These are phyloP conservation scores for Mythimna loreyi DNA, from an alignment of 2,888 invertebrate genomes.

Conservation along the genomic window DNA sequence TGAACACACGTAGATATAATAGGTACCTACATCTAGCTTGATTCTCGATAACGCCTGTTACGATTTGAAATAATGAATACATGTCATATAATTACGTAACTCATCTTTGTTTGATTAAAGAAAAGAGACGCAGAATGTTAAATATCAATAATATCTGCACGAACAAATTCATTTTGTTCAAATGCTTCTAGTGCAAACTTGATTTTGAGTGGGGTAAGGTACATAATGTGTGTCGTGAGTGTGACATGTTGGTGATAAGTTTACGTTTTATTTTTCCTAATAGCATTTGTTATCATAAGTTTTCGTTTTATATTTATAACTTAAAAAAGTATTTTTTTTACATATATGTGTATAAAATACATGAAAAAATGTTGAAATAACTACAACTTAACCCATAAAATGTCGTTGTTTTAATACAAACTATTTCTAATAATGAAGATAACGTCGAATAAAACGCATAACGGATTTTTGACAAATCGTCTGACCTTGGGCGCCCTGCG, in stretches of 20 bases:
- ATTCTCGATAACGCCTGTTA: neutral
- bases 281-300: slow-evolving; percentile 12
- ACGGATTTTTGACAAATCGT: slow-evolving; percentile 78
- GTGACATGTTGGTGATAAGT: slow-evolving; percentile 48
- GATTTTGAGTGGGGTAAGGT: slow-evolving; percentile 26
- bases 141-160: slow-evolving; percentile 19
- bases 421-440: slow-evolving; percentile 24
- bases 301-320: neutral
- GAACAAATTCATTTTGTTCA: slow-evolving; percentile 33
- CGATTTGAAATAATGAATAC: slow-evolving; percentile 5
- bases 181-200: slow-evolving; percentile 40
- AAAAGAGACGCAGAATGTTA: slow-evolving; percentile 45
- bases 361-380: neutral
- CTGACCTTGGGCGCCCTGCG: slow-evolving; percentile 82
- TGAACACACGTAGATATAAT: neutral
- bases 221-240: slow-evolving; percentile 42
- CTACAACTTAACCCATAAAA: neutral
- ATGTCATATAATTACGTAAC: slow-evolving; percentile 20
- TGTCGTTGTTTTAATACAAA: slow-evolving; percentile 7
- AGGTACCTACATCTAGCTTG: neutral
- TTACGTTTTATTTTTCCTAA: slow-evolving; percentile 52
- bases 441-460: slow-evolving; percentile 70
- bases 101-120: slow-evolving; percentile 16
- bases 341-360: neutral
- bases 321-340: neutral